A percentile compares a stretch with the other conserved stretches of the same genome.
phyloP scores from a whole-genome alignment of 2,797 vertebrate genomes.

The Gila robusta region DNA sequence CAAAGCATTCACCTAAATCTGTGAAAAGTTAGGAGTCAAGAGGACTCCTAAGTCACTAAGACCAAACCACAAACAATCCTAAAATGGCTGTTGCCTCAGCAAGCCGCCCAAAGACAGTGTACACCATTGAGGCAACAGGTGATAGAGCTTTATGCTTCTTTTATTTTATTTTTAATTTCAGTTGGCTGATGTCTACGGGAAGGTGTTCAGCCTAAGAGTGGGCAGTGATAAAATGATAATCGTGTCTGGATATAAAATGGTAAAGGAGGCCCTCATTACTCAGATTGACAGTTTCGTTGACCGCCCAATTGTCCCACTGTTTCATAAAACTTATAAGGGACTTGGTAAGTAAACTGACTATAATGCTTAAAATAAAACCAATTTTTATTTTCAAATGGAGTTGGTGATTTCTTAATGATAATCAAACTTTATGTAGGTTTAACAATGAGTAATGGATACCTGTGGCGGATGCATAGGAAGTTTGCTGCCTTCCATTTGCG shows the following conservation, averaged over 20 bases:
- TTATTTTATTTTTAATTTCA: constrained; percentile 46
- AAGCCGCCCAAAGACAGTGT: too few species aligned
- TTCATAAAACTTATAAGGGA: constrained; percentile 64
- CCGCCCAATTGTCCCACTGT: constrained; percentile 71
- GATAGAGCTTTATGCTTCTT: too few species aligned
- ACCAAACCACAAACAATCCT: too few species aligned
- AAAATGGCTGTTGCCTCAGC: too few species aligned
- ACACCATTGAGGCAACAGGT: too few species aligned
- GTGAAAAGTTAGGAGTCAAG: too few species aligned
- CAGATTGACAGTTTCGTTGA: constrained; percentile 76
- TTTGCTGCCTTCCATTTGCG: constrained; percentile 75
- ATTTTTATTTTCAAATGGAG: not conserved
- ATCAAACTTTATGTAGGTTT: constrained; percentile 70
- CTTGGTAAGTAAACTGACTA: constrained; percentile 70
- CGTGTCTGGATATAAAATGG: constrained; percentile 75
- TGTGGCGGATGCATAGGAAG: constrained; percentile 77
- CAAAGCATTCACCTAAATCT: too few species aligned
- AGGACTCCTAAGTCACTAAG: too few species aligned
- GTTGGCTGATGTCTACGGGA: constrained; percentile 75
- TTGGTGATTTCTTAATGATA: not conserved
- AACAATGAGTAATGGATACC: constrained; percentile 73
- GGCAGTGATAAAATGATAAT: constrained; percentile 73
- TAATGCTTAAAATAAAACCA: not conserved
- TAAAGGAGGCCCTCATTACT: constrained; percentile 77
- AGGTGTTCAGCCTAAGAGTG: constrained; percentile 76